Percentiles rank a stretch among this genome's conserved stretches.
Conservation (phyloP, 2,888 invertebrate species). For the Lamellibrachia columna region DNA sequence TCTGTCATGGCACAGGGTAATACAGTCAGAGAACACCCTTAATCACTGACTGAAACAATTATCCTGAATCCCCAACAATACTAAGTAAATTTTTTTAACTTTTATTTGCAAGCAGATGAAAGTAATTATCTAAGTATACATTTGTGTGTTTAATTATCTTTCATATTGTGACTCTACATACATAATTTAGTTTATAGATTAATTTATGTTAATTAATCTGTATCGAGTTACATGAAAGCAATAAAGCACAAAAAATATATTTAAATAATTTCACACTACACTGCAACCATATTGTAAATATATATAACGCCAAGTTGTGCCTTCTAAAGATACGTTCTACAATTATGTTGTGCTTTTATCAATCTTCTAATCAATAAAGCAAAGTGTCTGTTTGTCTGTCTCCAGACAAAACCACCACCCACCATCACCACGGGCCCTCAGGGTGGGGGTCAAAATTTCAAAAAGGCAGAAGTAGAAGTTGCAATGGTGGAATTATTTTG, state of each 20-base stretch:
- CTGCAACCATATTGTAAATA: background rate
- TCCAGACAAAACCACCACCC: too few relatives aligned
- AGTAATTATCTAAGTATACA: background rate
- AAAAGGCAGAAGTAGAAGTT: too few relatives aligned
- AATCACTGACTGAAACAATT: background rate
- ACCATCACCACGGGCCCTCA: too few relatives aligned
- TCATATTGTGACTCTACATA: background rate
- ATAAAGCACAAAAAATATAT: background rate
- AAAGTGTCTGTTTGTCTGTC: too few relatives aligned
- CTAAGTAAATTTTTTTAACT: background rate
- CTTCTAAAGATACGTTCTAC: constrained; percentile 12
- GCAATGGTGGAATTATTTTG: too few relatives aligned
- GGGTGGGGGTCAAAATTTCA: too few relatives aligned
- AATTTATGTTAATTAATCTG: background rate
- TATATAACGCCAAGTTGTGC: background rate
- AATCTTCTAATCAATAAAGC: background rate
- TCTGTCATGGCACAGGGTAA: constrained; percentile 68
- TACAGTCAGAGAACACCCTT: background rate
- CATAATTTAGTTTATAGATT: background rate
- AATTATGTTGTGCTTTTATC: background rate
- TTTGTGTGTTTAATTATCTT: background rate
- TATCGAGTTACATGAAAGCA: too few relatives aligned
- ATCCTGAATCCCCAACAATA: background rate
- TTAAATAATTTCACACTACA: background rate
- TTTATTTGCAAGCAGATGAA: background rate